Base-by-base conservation (phyloP, 2,888 invertebrate genomes). In the Stenurella melanura region DNA sequence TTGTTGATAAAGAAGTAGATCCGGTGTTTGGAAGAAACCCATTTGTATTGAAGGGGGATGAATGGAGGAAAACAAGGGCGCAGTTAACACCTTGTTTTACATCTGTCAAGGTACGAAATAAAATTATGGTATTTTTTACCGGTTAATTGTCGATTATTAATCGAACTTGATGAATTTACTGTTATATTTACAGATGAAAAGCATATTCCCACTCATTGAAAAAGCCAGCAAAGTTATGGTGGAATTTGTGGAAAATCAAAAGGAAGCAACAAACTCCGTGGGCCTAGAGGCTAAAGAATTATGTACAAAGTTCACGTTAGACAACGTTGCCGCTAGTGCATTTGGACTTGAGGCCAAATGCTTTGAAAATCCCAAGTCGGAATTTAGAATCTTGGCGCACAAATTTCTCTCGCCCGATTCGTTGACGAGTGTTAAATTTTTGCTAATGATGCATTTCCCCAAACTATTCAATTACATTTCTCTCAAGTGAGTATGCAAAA, bases 21-120 rank as follows among this genome's bases (percentile, higher is more conserved):
- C 90, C 89, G 0, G 81, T 92, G 6, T 83, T 90, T 9, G 89
- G 89, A 1, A 88, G 89, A 63, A 91, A 91, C 87, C 90, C 91
- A 0, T 91, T 92, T 78, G 76, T 87, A 0, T 78, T 91, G 21
- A 89, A 87, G 12, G 91, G 91, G 0, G 87, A 89, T 15, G 85
- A 89, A 78, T 92, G 92, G 92, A 91, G 91, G 76, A 86, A 87
- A 0, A 84, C 90, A 0, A 87, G 92, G 7, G 85, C 87, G 0
- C 90, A 90, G 79, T 80, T 92, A 17, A 90, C 91, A 1, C 89
- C 91, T 0, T 90, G 90, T 1, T 89, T 92, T 34, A 91, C 92
- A 0, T 85, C 87, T 12, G 90, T 89, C 56, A 91, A 91, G 76
- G 90, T 91, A 86, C 56, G 56, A 18, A 50, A 42, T 54, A 54